Evolutionary conservation across 2,113 vertebrate species (phyloP), one percentile per base, ranked within the genome.

Genomic region (Microcebus lehilahytsara): DNA sequence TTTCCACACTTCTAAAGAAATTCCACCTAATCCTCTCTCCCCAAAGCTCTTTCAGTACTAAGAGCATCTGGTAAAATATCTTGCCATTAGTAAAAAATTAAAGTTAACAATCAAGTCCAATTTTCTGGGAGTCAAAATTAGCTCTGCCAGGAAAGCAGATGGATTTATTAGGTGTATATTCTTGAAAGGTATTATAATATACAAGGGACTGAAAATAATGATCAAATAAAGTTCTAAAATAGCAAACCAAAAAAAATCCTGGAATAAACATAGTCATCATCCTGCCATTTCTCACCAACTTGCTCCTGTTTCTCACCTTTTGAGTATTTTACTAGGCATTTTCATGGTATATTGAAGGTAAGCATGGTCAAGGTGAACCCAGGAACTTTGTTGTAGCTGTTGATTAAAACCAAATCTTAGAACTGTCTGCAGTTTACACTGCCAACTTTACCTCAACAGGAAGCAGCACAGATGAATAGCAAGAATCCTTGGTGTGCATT

Each of bases 151-250:
- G 34, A 53, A 90, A 92, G 86, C 58, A 62, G 84, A 96, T 96
- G 75, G 90, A 93, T 96, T 89, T 92, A 95, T 89, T 97, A 84
- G 94, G 92, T 74, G 37, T 51, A 78, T 90, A 72, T 81, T 67
- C 83, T 84, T 88, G 40, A 97, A 89, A 58, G 22, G 20, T 58
- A 58, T 58, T 25, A 46, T 77, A 93, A 75, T 84, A 67, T 62
- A 72, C 58, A 93, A 90, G 34, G 58, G 42, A 86, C 37, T 80
- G 58, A 75, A 97, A 87, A 89, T 51, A 95, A 66, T 3, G 49
- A 93, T 46, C 69, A 95, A 86, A 87, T 88, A 66, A 92, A 95
- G 80, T 27, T 96, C 87, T 88, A 91, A 95, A 98, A 80, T 64
- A 83, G 23, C 85, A 95, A 96, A 85, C 22, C 71, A 14, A 83